phyloP scores from a whole-genome alignment of 2,113 vertebrate genomes.

The Chloebia gouldiae region DNA sequence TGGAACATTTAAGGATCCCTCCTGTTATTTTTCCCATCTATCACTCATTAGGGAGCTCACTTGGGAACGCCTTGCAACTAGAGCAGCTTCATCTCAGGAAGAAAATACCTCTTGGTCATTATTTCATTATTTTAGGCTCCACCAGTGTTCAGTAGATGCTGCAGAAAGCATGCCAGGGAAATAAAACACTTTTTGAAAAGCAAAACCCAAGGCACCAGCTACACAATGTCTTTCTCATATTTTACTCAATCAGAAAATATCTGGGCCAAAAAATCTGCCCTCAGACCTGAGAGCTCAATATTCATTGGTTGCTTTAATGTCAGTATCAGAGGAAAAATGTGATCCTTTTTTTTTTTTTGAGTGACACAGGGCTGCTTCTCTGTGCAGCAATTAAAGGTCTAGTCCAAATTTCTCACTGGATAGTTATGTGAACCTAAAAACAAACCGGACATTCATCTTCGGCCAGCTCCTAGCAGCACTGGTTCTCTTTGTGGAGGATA shows the following conservation, averaged over 20 bases:
- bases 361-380: slow-evolving; percentile 7
- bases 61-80: slow-evolving; percentile 30
- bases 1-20: slow-evolving; percentile 37
- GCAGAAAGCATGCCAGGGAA: slow-evolving; percentile 38
- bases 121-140: slow-evolving; percentile 19
- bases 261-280: slow-evolving; percentile 42
- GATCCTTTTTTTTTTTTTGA: background rate
- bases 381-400: slow-evolving; percentile 17
- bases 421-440: slow-evolving; percentile 24
- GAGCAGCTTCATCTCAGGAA: slow-evolving; percentile 37
- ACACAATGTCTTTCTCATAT: slow-evolving; percentile 11
- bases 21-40: slow-evolving; percentile 57
- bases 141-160: background rate
- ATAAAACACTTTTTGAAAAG: slow-evolving; percentile 42
- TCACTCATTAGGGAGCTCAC: slow-evolving; percentile 42
- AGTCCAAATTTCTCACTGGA: slow-evolving; percentile 31
- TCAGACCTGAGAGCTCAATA: background rate
- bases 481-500: background rate
- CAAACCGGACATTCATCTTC: slow-evolving; percentile 2
- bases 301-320: background rate
- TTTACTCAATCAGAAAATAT: slow-evolving; percentile 23
- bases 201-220: slow-evolving; percentile 34
- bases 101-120: slow-evolving; percentile 29
- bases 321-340: slow-evolving; percentile 35
- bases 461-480: background rate